Conservation (phyloP, 2,113 vertebrate genomes). For the Ophthalmolycus amberensis region DNA sequence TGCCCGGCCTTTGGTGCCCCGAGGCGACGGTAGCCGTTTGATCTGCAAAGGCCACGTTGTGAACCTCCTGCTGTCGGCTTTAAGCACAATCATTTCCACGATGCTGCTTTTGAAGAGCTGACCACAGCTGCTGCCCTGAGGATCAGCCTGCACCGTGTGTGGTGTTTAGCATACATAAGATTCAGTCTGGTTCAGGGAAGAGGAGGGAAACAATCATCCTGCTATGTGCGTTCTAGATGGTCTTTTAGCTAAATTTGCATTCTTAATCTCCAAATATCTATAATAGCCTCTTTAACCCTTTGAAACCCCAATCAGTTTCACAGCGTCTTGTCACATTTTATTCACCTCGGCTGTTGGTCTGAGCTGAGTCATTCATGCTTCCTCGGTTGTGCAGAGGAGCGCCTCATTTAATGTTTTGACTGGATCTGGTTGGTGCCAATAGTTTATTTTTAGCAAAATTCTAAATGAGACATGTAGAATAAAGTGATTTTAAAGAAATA, state of each 20-base stretch:
- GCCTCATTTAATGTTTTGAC: no score
- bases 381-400: no score
- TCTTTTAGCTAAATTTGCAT: not conserved
- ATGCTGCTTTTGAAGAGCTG: conserved; percentile 47
- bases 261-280: not conserved
- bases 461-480: no score
- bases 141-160: not conserved
- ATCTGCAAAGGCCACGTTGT: conserved; percentile 46
- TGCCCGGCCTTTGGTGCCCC: not conserved
- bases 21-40: conserved; percentile 44
- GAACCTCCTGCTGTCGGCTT: conserved; percentile 48
- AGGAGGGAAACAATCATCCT: not conserved
- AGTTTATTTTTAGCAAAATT: no score
- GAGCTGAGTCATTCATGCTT: no score
- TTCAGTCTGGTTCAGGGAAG: not conserved
- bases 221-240: not conserved
- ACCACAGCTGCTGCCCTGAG: conserved; percentile 42
- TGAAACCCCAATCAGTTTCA: not conserved
- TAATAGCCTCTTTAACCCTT: not conserved
- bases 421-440: no score
- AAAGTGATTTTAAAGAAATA: not conserved
- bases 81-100: conserved; percentile 16
- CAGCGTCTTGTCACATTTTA: not conserved
- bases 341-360: no score
- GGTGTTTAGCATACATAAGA: not conserved